Evolutionary conservation across 1,140 invertebrate genomes (phyloP).

Genomic region (Protaetia brevitarsis): DNA sequence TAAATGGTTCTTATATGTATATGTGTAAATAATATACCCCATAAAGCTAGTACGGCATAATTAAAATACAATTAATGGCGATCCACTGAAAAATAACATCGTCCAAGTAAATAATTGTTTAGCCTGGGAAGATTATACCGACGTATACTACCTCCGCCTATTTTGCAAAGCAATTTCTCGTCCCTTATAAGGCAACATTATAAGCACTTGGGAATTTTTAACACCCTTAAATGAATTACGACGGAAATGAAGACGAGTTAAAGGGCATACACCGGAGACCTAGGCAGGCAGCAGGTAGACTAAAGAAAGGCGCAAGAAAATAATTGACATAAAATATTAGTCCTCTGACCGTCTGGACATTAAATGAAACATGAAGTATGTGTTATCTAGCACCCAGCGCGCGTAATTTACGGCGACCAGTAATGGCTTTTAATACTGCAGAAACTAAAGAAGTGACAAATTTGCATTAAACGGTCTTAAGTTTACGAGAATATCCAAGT

Average conservation of each 20-base stretch:
- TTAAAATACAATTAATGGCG: too few relatives aligned
- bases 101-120: too few relatives aligned
- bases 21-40: too few relatives aligned
- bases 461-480: slow-evolving; percentile 23
- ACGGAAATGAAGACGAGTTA: slow-evolving; percentile 2
- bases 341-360: slow-evolving; percentile 3
- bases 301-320: slow-evolving; percentile 17
- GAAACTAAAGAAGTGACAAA: slow-evolving; percentile 23
- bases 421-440: slow-evolving; percentile 17
- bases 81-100: too few relatives aligned
- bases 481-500: slow-evolving; percentile 13
- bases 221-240: neutral
- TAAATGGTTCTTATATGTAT: too few relatives aligned
- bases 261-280: neutral
- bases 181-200: neutral
- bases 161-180: slow-evolving; percentile 9
- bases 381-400: slow-evolving; percentile 17
- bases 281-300: neutral
- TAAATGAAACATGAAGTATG: slow-evolving; percentile 20
- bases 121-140: too few relatives aligned
- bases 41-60: too few relatives aligned
- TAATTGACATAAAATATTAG: slow-evolving; percentile 21
- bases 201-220: neutral
- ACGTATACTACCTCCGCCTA: too few relatives aligned
- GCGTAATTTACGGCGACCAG: slow-evolving; percentile 3